Percentiles rank a stretch among this genome's conserved stretches.
Evolutionary conservation across 1,140 invertebrate genomes (phyloP).

Genomic region (Hormaphis cornu): DNA sequence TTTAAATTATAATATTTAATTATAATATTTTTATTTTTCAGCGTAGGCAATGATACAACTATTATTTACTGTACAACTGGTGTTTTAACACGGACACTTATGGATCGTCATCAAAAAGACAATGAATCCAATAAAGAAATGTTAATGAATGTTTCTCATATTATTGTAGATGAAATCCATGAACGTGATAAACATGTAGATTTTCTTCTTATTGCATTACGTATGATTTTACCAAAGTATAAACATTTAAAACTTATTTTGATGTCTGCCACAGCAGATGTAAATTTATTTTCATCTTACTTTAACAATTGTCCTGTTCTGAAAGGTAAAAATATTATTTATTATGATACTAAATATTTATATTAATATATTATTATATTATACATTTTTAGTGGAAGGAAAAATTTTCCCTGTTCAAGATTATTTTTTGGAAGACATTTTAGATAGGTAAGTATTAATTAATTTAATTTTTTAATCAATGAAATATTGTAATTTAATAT

Average conservation of each 20-base stretch:
- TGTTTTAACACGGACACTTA: slow-evolving; percentile 74
- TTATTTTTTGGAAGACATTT: slow-evolving; percentile 73
- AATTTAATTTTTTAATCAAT: not conserved
- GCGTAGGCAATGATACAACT: slow-evolving; percentile 55
- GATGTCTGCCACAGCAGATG: slow-evolving; percentile 91
- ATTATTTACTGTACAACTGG: slow-evolving; percentile 88
- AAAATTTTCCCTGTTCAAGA: slow-evolving; percentile 66
- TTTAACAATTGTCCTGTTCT: slow-evolving; percentile 71
- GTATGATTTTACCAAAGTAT: slow-evolving; percentile 62
- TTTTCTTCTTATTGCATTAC: slow-evolving; percentile 77
- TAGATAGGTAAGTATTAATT: slow-evolving; percentile 44
- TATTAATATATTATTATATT: not conserved
- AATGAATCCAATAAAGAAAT: slow-evolving; percentile 24
- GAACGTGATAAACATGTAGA: slow-evolving; percentile 88
- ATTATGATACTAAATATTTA: not conserved
- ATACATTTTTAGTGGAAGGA: slow-evolving; percentile 44
- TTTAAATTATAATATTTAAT: not conserved
- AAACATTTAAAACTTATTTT: slow-evolving; percentile 70
- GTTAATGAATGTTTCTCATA: slow-evolving; percentile 66
- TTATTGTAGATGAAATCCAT: slow-evolving; percentile 85
- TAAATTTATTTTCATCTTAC: slow-evolving; percentile 66
- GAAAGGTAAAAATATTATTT: slow-evolving; percentile 37
- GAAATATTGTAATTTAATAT: not conserved
- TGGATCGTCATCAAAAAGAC: slow-evolving; percentile 55
- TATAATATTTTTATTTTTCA: not conserved